Evolutionary conservation across 1,140 invertebrate genomes (phyloP).

Genomic region (Augochlora pura): DNA sequence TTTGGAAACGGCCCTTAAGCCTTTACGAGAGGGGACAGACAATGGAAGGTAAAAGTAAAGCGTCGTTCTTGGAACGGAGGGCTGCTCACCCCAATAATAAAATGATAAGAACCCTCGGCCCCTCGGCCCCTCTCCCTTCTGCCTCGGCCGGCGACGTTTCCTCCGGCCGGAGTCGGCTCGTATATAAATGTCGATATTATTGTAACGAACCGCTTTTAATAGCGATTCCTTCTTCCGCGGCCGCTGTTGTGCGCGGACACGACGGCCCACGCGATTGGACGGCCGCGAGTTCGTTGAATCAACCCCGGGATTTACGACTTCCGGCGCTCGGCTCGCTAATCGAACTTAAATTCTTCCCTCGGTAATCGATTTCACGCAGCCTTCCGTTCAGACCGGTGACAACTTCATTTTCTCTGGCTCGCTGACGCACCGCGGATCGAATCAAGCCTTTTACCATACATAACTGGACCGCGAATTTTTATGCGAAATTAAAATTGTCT

Average conservation of each 20-base stretch:
- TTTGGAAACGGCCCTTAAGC: constrained; percentile 61
- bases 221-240: constrained; percentile 66
- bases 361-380: background rate
- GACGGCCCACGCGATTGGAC: constrained; percentile 24
- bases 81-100: constrained; percentile 68
- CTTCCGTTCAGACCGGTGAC: too few relatives aligned
- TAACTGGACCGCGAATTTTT: too few relatives aligned
- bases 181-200: constrained; percentile 76
- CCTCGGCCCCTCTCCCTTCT: constrained; percentile 16
- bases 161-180: constrained; percentile 41
- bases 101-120: constrained; percentile 70
- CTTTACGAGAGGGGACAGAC: constrained; percentile 59
- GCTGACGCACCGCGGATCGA: too few relatives aligned
- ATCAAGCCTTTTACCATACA: too few relatives aligned
- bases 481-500: too few relatives aligned
- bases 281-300: constrained; percentile 39
- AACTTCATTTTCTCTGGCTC: too few relatives aligned
- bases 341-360: background rate
- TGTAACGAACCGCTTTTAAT: constrained; percentile 70
- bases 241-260: constrained; percentile 14
- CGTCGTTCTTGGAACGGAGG: constrained; percentile 64
- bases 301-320: constrained; percentile 23
- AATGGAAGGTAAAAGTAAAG: constrained; percentile 68
- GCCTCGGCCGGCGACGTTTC: constrained; percentile 17
- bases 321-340: constrained; percentile 9